These are phyloP conservation scores for Mirza zaza DNA, from an alignment of 2,113 vertebrate species.

Conservation along the genomic window DNA sequence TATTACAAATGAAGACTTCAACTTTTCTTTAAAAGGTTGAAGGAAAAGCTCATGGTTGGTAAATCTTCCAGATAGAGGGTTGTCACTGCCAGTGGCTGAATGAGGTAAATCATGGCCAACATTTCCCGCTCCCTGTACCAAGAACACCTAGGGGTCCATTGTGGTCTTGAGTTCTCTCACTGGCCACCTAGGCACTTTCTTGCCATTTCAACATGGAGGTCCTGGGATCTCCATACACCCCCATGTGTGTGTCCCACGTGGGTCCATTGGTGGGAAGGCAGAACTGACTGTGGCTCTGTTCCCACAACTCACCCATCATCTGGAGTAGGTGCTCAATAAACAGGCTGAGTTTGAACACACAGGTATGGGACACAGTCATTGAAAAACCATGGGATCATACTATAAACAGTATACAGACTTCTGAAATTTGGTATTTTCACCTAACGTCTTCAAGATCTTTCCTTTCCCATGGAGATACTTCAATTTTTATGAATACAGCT, in stretches of 20 bases:
- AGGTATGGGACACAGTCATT: too few relatives aligned
- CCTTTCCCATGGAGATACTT: background rate
- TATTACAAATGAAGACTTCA: background rate
- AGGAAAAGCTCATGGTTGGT: background rate
- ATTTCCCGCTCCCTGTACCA: background rate
- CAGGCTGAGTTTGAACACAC: background rate
- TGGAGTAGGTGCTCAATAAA: background rate
- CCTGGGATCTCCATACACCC: background rate
- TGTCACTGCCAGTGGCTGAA: background rate
- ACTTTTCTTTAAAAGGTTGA: background rate
- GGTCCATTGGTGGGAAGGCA: background rate
- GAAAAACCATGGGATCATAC: background rate
- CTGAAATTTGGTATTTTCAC: background rate
- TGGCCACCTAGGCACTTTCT: accelerated
- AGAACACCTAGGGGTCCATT: background rate
- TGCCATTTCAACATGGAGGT: too few relatives aligned
- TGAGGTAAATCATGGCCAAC: background rate
- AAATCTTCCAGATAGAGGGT: background rate
- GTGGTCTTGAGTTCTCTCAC: background rate
- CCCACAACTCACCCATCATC: background rate
- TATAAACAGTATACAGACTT: background rate
- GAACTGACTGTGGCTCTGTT: background rate
- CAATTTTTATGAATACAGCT: background rate
- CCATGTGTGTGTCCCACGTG: background rate
- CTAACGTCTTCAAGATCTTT: background rate